These are phyloP conservation scores for Nothocercus nigrocapillus DNA, from an alignment of 2,113 vertebrate species.

Conservation along the genomic window DNA sequence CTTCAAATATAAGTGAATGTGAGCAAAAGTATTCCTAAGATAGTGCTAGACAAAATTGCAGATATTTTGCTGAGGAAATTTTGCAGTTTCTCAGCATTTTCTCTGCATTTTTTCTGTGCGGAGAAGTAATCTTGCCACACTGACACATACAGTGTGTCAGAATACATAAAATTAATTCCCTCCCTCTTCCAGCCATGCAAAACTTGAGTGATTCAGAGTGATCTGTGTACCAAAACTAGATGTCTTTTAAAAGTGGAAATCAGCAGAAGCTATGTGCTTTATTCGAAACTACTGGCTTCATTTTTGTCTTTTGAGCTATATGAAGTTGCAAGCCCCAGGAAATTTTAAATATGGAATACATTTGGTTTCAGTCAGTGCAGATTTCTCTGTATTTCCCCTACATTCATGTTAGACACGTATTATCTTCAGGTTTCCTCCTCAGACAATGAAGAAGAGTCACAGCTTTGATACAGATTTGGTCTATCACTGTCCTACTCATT, in stretches of 20 bases:
- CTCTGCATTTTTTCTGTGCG: neutral
- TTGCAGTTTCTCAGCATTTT: neutral
- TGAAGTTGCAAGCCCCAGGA: too few species aligned
- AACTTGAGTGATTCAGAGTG: neutral
- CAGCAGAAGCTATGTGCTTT: neutral
- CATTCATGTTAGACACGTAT: neutral
- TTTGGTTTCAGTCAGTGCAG: neutral
- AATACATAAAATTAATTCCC: neutral
- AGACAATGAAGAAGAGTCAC: neutral
- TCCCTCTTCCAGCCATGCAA: neutral
- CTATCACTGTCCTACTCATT: neutral
- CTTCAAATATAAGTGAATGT: neutral
- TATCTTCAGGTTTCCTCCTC: neutral
- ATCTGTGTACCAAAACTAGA: neutral
- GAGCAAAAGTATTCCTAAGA: neutral
- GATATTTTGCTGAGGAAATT: neutral
- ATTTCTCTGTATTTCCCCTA: neutral
- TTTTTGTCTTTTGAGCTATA: neutral
- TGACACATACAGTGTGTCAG: neutral
- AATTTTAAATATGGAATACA: neutral
- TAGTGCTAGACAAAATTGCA: neutral
- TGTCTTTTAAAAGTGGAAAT: neutral
- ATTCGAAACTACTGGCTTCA: neutral
- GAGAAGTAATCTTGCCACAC: neutral
- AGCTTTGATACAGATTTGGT: neutral